phyloP scores from a whole-genome alignment of 53 echinoderm and acorn worm species.

The Apostichopus leukothele region DNA sequence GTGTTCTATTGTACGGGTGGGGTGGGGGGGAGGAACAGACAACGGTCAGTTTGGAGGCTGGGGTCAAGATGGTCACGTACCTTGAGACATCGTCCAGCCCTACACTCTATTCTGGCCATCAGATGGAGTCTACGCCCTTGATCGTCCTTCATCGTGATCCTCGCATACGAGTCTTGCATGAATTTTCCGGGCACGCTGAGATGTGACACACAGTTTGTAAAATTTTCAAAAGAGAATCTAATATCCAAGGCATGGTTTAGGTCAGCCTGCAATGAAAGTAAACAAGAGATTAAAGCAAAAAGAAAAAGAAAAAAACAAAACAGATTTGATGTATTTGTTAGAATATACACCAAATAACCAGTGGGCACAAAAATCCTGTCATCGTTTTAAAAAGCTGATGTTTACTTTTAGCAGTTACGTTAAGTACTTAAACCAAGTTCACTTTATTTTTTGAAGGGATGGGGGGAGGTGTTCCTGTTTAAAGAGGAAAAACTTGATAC shows the following conservation, averaged over 20 bases:
- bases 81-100: constrained; percentile 89
- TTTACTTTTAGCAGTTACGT: no score
- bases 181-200: constrained; percentile 74
- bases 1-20: no score
- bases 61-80: constrained; percentile 30
- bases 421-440: no score
- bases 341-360: no score
- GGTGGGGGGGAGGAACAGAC: no score
- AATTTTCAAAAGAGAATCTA: constrained; percentile 77
- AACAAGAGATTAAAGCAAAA: neutral
- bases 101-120: constrained; percentile 80
- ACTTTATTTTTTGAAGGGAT: no score
- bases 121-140: constrained; percentile 63
- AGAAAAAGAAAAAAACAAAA: neutral
- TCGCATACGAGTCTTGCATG: constrained; percentile 63
- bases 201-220: constrained; percentile 62
- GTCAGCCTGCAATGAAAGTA: constrained; percentile 65
- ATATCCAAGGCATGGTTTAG: constrained; percentile 70
- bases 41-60: no score
- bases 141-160: constrained; percentile 62
- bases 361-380: no score
- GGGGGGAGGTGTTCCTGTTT: no score
- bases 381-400: no score
- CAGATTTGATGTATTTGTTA: neutral
- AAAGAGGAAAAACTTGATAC: no score